A percentile compares a stretch with the other conserved stretches of the same genome.
These are phyloP conservation scores for Trichosurus vulpecula DNA, from an alignment of 2,797 vertebrate species.

Conservation along the genomic window DNA sequence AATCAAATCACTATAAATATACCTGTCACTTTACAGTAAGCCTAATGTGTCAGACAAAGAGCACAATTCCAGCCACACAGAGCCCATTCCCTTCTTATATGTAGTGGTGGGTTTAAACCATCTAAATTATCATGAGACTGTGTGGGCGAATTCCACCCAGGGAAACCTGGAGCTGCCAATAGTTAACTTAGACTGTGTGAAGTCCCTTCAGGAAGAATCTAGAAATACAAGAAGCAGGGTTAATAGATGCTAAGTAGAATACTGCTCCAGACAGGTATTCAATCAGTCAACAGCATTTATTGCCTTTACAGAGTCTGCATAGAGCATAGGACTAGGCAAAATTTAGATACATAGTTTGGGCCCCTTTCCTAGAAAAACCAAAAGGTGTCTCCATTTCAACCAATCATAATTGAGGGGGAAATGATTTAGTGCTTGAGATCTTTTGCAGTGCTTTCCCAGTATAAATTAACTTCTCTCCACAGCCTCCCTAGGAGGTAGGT, in stretches of 20 bases:
- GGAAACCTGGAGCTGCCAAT: neutral
- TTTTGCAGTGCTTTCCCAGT: rapidly evolving
- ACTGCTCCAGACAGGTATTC: neutral
- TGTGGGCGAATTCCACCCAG: rapidly evolving
- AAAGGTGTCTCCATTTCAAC: rapidly evolving
- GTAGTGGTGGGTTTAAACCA: rapidly evolving
- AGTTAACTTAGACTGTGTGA: neutral
- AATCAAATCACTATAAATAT: rapidly evolving
- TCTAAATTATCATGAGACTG: rapidly evolving
- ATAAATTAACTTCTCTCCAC: neutral
- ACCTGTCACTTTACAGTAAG: rapidly evolving
- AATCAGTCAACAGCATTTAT: neutral
- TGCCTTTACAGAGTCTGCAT: too few species aligned
- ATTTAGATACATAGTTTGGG: rapidly evolving
- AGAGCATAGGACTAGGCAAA: too few species aligned
- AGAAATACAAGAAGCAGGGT: rapidly evolving
- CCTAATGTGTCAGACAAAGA: neutral
- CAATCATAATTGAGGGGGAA: rapidly evolving
- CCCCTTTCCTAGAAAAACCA: rapidly evolving
- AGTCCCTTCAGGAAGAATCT: rapidly evolving
- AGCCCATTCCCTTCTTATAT: neutral
- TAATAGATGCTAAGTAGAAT: rapidly evolving
- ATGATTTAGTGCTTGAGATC: rapidly evolving
- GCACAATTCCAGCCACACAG: rapidly evolving
- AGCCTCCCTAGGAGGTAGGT: neutral